Base-by-base conservation (phyloP, 2,797 vertebrate species). In the Trachurus trachurus region DNA sequence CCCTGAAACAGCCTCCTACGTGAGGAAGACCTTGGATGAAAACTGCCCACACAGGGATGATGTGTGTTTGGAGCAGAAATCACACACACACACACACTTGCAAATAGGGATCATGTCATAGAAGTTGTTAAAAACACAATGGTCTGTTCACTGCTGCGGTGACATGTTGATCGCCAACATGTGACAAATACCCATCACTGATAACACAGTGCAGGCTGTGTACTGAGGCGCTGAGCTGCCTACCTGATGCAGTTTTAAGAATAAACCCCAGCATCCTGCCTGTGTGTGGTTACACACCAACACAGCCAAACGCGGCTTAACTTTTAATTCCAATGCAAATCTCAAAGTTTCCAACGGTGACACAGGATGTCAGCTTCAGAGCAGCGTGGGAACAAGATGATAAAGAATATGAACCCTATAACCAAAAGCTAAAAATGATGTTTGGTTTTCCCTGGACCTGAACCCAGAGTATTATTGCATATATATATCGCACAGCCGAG, bases 31-130 rank as follows among this genome's bases (percentile, higher is more conserved):
- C 71, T 75, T 56, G 71, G 22, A 26, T 57, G 74, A 52, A n/a
- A 68, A 64, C 58, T 22, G 26, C 78, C 78, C 78, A 74, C 74
- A 78, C 58, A 45, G 62, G 53, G 62, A 78, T 29, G 52, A 47
- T 53, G 5, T 58, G 60, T 66, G 49, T 75, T 21, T 10, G 61
- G 13, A 83, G 44, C 53, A 50, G 19, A 81, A 60, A 17, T 26
- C 52, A 26, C 22, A 50, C 34, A 52, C n/a, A 52, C 49, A 16
- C 13, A 71, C 6, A 52, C n/a, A 52, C 49, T 11, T 6, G 63
- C 6, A 42, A 42, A 42, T 8, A 37, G 34, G 34, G 34, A 34
- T 34, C 2, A 34, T 34, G 31, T 34, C 31, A 34, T 34, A 34
- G 31, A 34, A 34, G 31, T 34, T 34, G 31, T 34, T 34, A 34